Base-by-base conservation (phyloP, 2,888 invertebrate genomes). In the Lamellibrachia columna region DNA sequence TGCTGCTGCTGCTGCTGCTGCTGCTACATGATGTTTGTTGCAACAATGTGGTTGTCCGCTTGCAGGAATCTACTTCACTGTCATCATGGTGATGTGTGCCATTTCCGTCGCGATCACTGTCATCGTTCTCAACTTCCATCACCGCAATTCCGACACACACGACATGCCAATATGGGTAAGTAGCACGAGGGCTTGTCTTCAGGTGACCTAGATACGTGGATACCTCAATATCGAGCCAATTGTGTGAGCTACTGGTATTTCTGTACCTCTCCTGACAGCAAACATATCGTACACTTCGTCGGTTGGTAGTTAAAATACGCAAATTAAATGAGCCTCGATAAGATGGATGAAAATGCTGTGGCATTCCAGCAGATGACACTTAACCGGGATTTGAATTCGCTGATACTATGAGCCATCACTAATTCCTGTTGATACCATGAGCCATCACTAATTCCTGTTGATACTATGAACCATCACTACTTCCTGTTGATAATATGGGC, bases 51-150 rank as follows among this genome's bases (percentile, higher is more conserved):
- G n/a, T 22, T 75, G 75, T 3, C 22, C 3, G 75, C 75, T 7
- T 75, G 95, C 97, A 98, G 99, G 99, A 97, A 99, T 98, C 95
- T 99, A 99, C 97, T 99, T 99, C 97, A 99, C 99, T 97, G 99
- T 99, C 97, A 99, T 99, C 97, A 99, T 99, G 99, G 98, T 99
- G 97, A 99, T 99, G 99, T 99, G 99, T 97, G 99, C 99, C 96
- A 98, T 98, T 96, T 99, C 99, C 95, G 99, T 99, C 97, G 99
- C 99, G 96, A 98, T 98, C 97, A 99, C 99, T 95, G 99, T 99
- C 97, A 98, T 99, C 96, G 99, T 99, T 97, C 98, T 99, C 96
- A 99, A 99, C 97, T 99, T 99, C 97, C 99, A 99, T 97, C 99
- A 99, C 97, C 98, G 99, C 96, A 98, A 98, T 97, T 97, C 98